Conservation (phyloP, 1,140 invertebrate genomes). For the Euborellia annulipes region DNA sequence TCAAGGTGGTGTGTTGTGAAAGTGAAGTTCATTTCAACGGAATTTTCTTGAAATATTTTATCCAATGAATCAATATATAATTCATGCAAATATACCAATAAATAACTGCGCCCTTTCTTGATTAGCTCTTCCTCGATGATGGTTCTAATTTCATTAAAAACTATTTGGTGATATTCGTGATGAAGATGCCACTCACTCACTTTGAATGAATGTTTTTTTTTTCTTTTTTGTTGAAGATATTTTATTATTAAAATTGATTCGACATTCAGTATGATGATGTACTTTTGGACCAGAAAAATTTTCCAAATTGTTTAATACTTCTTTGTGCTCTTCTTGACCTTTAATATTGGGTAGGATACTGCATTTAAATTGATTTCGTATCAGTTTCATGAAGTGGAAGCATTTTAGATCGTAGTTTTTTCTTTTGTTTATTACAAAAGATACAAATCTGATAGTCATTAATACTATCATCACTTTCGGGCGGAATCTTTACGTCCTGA, state of each 20-base stretch:
- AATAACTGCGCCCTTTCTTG: constrained; percentile 15
- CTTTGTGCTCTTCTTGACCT: constrained; percentile 1
- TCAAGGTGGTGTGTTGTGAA: constrained; percentile 14
- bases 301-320: constrained; percentile 7
- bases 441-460: constrained; percentile 1
- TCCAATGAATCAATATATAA: constrained; percentile 10
- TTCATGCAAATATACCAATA: constrained; percentile 13
- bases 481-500: neutral
- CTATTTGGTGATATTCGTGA: constrained; percentile 13
- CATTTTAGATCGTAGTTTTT: constrained; percentile 3
- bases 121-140: constrained; percentile 16
- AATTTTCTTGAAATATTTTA: constrained; percentile 6
- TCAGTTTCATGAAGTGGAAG: constrained; percentile 4
- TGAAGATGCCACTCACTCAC: constrained; percentile 12
- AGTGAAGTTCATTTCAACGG: neutral
- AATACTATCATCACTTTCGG: no score
- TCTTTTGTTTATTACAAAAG: neutral
- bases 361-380: constrained; percentile 1
- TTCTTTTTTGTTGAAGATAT: constrained; percentile 10
- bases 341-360: neutral
- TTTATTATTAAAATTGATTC: constrained; percentile 11
- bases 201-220: neutral
- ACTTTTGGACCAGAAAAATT: constrained; percentile 6
- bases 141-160: constrained; percentile 16
- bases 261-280: constrained; percentile 9